Evolutionary conservation across 2,888 invertebrate species (phyloP), one percentile per base, ranked within the genome.

Genomic region (Hypercompe scribonia): DNA sequence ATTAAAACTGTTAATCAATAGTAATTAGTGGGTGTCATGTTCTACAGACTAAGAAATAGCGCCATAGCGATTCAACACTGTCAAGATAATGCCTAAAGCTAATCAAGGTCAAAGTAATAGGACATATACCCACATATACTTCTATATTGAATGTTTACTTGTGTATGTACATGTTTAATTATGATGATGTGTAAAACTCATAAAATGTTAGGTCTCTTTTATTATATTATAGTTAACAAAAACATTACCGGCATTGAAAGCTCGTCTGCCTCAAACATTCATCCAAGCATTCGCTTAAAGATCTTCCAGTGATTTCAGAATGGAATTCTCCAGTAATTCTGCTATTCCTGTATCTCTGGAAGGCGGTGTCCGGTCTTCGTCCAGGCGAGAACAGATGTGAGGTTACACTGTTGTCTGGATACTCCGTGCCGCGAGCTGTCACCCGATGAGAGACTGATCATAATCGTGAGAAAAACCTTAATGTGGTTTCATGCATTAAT

Each of bases 251-350:
- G 95, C 98, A 98, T 88, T 98, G 98, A 91, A 98, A 98, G 91
- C 98, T 98, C 24, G 98, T 98, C 93, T 98, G 98, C 79, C 98
- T 96, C 80, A 98, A 96, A 90, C 99, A 99, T 90, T 98, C 98
- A 90, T 98, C 98, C 86, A 99, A 92, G 89, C 99, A 99, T 92
- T 99, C 98, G 93, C 98, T 98, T 77, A 99, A 95, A 24, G 98
- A 98, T 77, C 98, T 96, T 67, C 98, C 98, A 8, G 98, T 98
- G 87, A 98, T 98, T 94, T 98, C 98, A 11, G 98, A 98, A 91
- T 98, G 98, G 91, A 98, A 98, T 92, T 98, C 98, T 8, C 98
- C 98, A 72, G 98, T 98, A 65, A 99, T 96, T 76, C 98, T 96
- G 86, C 98, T 98, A 93, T 98, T 98, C 83, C 98, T 96, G 94